Evolutionary conservation across 2,797 vertebrate species (phyloP).

Genomic region (Anas capensis): DNA sequence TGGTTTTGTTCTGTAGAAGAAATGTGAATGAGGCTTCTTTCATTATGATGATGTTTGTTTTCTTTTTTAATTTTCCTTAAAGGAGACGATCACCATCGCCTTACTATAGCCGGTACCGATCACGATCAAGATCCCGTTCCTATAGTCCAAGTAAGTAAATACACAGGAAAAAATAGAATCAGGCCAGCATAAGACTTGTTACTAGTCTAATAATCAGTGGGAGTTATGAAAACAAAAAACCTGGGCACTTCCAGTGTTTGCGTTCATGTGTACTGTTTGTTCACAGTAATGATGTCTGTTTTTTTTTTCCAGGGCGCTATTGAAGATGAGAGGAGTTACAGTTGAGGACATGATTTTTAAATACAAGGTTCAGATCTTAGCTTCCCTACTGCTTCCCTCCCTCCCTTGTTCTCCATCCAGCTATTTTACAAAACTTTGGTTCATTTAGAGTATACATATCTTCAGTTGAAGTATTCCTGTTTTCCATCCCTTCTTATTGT

Average conservation of each 20-base stretch:
- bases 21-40: constrained; percentile 48
- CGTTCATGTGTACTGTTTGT: neutral
- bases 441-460: constrained; percentile 73
- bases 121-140: constrained; percentile 91
- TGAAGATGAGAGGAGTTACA: constrained; percentile 69
- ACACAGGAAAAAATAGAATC: neutral
- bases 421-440: constrained; percentile 42
- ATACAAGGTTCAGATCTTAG: constrained; percentile 48
- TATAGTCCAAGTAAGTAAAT: constrained; percentile 91
- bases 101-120: constrained; percentile 92
- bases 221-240: neutral
- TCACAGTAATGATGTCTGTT: constrained; percentile 9
- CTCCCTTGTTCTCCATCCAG: constrained; percentile 31
- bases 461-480: constrained; percentile 74
- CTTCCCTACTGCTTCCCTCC: constrained; percentile 16
- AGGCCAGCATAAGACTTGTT: neutral
- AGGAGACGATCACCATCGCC: constrained; percentile 93
- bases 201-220: neutral
- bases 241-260: neutral
- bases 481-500: constrained; percentile 74
- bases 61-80: constrained; percentile 59
- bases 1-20: constrained; percentile 34
- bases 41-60: constrained; percentile 26
- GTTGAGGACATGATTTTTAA: constrained; percentile 65
- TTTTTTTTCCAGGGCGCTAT: constrained; percentile 77